Percentiles rank a stretch among this genome's conserved stretches.
Evolutionary conservation across 2,113 vertebrate genomes (phyloP).

Genomic region (Casuarius casuarius): DNA sequence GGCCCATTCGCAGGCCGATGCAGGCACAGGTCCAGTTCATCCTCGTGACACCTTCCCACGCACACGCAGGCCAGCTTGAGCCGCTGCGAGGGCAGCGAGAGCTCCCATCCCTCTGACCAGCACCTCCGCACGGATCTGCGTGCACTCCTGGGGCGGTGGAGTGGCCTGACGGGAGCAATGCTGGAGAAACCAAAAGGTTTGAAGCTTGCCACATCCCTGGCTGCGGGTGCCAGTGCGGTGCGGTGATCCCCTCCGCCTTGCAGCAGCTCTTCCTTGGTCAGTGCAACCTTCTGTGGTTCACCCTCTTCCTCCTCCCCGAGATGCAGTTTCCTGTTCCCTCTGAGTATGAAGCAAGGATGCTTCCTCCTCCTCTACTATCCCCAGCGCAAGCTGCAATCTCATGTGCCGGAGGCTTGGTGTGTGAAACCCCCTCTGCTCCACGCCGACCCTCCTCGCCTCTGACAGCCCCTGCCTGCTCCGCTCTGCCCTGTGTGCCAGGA

Average conservation of each 20-base stretch:
- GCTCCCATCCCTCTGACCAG: neutral
- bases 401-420: too few relatives aligned
- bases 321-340: neutral
- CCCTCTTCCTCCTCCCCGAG: neutral
- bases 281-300: neutral
- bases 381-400: neutral
- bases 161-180: neutral
- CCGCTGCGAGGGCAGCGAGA: neutral
- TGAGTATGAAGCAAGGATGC: neutral
- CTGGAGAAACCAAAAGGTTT: neutral
- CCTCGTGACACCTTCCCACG: neutral
- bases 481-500: neutral
- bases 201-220: neutral
- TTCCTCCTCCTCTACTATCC: neutral
- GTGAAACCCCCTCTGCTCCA: too few relatives aligned
- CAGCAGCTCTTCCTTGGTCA: neutral
- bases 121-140: neutral
- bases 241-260: neutral
- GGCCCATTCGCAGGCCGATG: neutral
- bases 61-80: neutral
- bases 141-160: neutral
- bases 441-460: neutral
- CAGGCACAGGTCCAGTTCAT: neutral
- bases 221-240: neutral
- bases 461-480: neutral